These are phyloP conservation scores for Pomacea canaliculata DNA, from an alignment of 2,888 invertebrate genomes.

Conservation along the genomic window DNA sequence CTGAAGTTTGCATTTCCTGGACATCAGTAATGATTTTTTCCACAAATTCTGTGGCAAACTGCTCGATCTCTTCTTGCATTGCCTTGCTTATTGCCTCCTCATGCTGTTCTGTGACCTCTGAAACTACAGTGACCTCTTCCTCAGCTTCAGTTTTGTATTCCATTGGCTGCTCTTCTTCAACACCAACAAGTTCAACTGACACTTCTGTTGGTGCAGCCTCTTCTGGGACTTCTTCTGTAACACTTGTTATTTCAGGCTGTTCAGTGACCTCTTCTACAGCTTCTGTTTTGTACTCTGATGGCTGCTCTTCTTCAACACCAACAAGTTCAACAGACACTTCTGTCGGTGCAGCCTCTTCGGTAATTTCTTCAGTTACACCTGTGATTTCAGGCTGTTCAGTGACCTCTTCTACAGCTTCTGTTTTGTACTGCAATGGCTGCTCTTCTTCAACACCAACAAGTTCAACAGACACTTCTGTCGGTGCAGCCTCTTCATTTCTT, in stretches of 20 bases:
- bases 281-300: slow-evolving; percentile 27
- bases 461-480: slow-evolving; percentile 30
- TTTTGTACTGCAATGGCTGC: slow-evolving; percentile 21
- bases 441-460: slow-evolving; percentile 30
- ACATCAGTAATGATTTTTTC: slow-evolving; percentile 38
- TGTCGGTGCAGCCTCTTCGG: slow-evolving; percentile 24
- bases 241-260: slow-evolving; percentile 24
- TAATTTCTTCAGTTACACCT: slow-evolving; percentile 21
- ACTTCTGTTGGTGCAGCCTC: slow-evolving; percentile 32
- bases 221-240: slow-evolving; percentile 17
- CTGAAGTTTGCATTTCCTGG: slow-evolving; percentile 33
- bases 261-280: slow-evolving; percentile 23
- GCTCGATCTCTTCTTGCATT: slow-evolving; percentile 34
- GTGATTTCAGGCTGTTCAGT: slow-evolving; percentile 26
- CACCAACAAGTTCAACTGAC: slow-evolving; percentile 28
- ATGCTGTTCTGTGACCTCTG: slow-evolving; percentile 27
- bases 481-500: slow-evolving; percentile 18
- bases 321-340: slow-evolving; percentile 32
- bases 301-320: slow-evolving; percentile 28
- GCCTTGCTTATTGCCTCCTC: slow-evolving; percentile 23
- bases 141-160: slow-evolving; percentile 28
- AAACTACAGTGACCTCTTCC: slow-evolving; percentile 28
- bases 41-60: slow-evolving; percentile 37
- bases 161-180: slow-evolving; percentile 21
- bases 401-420: slow-evolving; percentile 31